These are phyloP conservation scores for Papilio gigon DNA, from an alignment of 2,888 invertebrate species.

Conservation along the genomic window DNA sequence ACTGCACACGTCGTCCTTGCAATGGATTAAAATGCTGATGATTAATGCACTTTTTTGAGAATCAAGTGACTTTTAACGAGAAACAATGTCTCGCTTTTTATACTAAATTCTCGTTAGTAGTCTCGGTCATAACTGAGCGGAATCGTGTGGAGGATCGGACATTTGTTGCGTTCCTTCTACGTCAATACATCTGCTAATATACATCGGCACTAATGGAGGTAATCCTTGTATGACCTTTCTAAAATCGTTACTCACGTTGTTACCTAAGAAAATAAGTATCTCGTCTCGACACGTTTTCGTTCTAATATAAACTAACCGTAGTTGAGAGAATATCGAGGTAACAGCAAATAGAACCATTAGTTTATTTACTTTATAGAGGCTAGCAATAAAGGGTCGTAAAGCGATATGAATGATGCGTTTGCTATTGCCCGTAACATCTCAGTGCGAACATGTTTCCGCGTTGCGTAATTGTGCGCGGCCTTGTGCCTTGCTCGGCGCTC, in stretches of 20 bases:
- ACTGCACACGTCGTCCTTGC: constrained; percentile 27
- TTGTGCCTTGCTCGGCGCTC: constrained; percentile 55
- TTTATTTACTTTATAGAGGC: constrained; percentile 17
- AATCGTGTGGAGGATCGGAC: no score
- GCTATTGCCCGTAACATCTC: constrained; percentile 32
- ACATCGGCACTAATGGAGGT: no score
- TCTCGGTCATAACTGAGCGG: no score
- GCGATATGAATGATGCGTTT: constrained; percentile 22
- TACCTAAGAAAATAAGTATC: neutral
- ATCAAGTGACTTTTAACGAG: neutral
- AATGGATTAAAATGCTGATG: constrained; percentile 16
- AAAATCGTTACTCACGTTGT: neutral
- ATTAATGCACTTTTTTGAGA: constrained; percentile 19
- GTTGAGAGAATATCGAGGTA: neutral
- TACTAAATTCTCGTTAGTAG: no score
- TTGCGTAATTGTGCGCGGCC: constrained; percentile 55
- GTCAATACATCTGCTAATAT: no score
- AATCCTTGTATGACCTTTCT: neutral
- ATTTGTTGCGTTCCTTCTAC: no score
- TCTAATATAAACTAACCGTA: neutral
- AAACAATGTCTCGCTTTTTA: neutral
- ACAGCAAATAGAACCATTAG: constrained; percentile 1
- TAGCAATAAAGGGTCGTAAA: constrained; percentile 14
- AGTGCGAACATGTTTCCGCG: constrained; percentile 42
- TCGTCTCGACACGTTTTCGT: neutral